Evolutionary conservation across 2,113 vertebrate genomes (phyloP).

Genomic region (Nerophis ophidion): DNA sequence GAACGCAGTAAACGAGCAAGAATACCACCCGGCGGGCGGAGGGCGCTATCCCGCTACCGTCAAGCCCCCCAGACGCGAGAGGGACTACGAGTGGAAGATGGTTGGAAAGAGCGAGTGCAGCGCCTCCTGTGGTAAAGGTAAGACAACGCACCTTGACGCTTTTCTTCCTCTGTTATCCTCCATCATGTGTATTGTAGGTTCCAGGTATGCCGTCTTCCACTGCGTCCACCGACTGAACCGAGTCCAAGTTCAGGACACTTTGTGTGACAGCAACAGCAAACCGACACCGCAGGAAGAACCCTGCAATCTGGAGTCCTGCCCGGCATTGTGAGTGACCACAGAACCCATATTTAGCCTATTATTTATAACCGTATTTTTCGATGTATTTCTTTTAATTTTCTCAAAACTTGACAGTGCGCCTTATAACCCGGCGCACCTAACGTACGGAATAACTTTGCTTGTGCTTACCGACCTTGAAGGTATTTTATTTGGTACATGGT

Average conservation of each 20-base stretch:
- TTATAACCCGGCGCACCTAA: too few relatives aligned
- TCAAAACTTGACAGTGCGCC: too few relatives aligned
- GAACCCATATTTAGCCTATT: not conserved
- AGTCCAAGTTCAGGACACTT: conserved; percentile 73
- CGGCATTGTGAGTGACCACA: conserved; percentile 84
- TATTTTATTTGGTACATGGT: too few relatives aligned
- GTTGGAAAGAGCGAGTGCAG: conserved; percentile 84
- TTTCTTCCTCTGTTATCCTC: conserved; percentile 22
- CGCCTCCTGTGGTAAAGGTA: conserved; percentile 88
- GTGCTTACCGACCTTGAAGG: too few relatives aligned
- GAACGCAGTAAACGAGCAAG: conserved; percentile 40
- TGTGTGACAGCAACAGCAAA: conserved; percentile 82
- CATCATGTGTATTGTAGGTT: conserved; percentile 63
- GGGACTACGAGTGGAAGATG: conserved; percentile 89
- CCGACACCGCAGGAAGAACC: conserved; percentile 83
- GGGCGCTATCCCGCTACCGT: conserved; percentile 59
- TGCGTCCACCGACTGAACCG: conserved; percentile 85
- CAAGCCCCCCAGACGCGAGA: conserved; percentile 68
- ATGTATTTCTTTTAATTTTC: too few relatives aligned
- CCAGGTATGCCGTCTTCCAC: conserved; percentile 78
- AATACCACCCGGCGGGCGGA: conserved; percentile 27
- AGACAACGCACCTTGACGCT: conserved; percentile 21
- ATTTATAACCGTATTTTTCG: not conserved
- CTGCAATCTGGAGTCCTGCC: conserved; percentile 90
- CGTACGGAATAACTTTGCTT: too few relatives aligned